These are phyloP conservation scores for Isurus oxyrinchus DNA, from an alignment of 2,113 vertebrate genomes.

Conservation along the genomic window DNA sequence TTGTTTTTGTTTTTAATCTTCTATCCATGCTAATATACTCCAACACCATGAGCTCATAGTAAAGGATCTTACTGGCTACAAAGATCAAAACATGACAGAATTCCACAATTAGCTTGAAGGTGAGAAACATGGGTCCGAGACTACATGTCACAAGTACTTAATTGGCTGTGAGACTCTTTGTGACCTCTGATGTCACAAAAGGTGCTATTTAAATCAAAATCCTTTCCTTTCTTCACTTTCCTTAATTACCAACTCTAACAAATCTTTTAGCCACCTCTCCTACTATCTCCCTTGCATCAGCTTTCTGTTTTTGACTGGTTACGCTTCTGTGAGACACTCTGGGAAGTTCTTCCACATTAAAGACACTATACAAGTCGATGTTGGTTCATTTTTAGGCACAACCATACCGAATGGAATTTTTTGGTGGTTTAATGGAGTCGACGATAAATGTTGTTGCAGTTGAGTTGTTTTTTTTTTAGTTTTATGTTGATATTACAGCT, in stretches of 20 bases:
- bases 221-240: not conserved
- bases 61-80: too few relatives aligned
- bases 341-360: not conserved
- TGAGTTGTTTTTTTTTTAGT: not conserved
- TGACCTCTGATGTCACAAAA: not conserved
- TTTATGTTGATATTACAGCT: not conserved
- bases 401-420: not conserved
- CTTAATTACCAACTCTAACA: not conserved
- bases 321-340: not conserved
- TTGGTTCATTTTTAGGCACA: not conserved
- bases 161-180: not conserved
- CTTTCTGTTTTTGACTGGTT: not conserved
- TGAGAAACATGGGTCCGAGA: too few relatives aligned
- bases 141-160: not conserved
- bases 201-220: not conserved
- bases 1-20: too few relatives aligned
- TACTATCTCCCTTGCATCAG: not conserved
- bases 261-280: not conserved
- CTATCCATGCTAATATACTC: too few relatives aligned
- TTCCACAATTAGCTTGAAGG: too few relatives aligned
- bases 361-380: too few relatives aligned
- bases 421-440: not conserved
- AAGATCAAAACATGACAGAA: too few relatives aligned
- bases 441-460: not conserved
- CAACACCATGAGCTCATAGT: too few relatives aligned